A percentile compares a stretch with the other conserved stretches of the same genome.
phyloP scores from a whole-genome alignment of 1,140 invertebrate species.

The Paracyclopina nana region DNA sequence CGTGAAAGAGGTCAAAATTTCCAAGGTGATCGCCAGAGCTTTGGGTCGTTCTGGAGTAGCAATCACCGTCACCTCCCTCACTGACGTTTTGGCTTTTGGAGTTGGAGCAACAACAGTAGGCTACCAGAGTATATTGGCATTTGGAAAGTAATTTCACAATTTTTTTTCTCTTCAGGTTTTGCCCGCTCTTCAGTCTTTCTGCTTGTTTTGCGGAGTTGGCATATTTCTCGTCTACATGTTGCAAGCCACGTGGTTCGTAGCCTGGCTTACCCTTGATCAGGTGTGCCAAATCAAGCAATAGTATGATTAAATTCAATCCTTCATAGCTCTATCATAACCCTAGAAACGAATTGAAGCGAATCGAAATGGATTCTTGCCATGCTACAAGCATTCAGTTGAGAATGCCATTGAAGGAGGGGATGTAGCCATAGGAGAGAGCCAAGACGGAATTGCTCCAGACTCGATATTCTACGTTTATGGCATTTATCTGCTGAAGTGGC shows the following conservation, averaged over 20 bases:
- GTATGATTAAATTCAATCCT: constrained; percentile 28
- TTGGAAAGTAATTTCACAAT: background rate
- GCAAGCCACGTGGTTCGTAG: constrained; percentile 35
- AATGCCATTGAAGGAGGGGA: no score
- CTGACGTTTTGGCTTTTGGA: constrained; percentile 41
- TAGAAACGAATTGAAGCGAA: no score
- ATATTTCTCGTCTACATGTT: constrained; percentile 33
- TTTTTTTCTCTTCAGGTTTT: constrained; percentile 23
- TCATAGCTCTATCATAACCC: no score
- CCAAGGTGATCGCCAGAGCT: constrained; percentile 27
- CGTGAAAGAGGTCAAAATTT: constrained; percentile 19
- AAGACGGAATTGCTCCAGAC: no score
- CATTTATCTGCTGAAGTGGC: no score
- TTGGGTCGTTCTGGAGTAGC: constrained; percentile 38
- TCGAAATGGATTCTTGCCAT: constrained; percentile 31
- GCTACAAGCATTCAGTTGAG: no score
- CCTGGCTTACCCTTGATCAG: constrained; percentile 34
- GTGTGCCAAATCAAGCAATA: constrained; percentile 23
- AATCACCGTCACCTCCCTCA: constrained; percentile 44
- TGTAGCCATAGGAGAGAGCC: no score
- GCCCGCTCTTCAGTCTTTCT: constrained; percentile 33
- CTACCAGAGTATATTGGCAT: background rate
- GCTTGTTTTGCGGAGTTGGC: constrained; percentile 31
- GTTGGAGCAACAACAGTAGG: constrained; percentile 35
- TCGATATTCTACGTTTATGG: no score